These are phyloP conservation scores for Adrianichthys oophorus DNA, from an alignment of 2,797 vertebrate species.

Conservation along the genomic window DNA sequence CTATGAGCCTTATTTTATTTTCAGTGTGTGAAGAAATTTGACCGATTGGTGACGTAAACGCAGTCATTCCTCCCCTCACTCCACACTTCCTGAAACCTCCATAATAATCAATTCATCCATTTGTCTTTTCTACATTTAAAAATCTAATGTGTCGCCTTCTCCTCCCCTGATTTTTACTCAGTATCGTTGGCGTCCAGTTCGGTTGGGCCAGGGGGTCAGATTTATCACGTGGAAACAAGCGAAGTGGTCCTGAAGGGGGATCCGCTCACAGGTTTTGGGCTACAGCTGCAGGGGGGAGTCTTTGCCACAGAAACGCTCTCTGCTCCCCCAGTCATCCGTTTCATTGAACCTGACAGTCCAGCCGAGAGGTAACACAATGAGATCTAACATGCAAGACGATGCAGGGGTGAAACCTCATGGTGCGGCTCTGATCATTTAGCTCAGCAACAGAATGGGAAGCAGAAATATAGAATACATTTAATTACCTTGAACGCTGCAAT, in stretches of 20 bases:
- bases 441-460: not conserved
- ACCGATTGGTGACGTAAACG: constrained; percentile 40
- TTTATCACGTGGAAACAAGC: constrained; percentile 92
- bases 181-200: constrained; percentile 95
- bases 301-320: constrained; percentile 96
- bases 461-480: too few species aligned
- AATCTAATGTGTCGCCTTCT: constrained; percentile 34
- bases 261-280: constrained; percentile 93
- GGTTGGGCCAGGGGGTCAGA: constrained; percentile 94
- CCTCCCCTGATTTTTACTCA: constrained; percentile 49
- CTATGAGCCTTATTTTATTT: constrained; percentile 5
- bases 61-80: constrained; percentile 24
- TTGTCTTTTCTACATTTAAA: constrained; percentile 35
- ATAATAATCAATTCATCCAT: constrained; percentile 30
- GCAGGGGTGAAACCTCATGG: constrained; percentile 38
- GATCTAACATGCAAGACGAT: constrained; percentile 47
- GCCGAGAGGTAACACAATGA: constrained; percentile 87
- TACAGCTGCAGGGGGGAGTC: constrained; percentile 98
- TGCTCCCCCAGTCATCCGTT: constrained; percentile 90
- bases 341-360: constrained; percentile 96
- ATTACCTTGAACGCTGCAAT: too few species aligned
- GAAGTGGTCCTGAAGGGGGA: constrained; percentile 93
- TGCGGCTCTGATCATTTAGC: constrained; percentile 46
- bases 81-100: constrained; percentile 18
- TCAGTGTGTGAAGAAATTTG: constrained; percentile 35